Evolutionary conservation across 1,140 invertebrate species (phyloP), one percentile per base, ranked within the genome.

Genomic region (Apis mellifera): DNA sequence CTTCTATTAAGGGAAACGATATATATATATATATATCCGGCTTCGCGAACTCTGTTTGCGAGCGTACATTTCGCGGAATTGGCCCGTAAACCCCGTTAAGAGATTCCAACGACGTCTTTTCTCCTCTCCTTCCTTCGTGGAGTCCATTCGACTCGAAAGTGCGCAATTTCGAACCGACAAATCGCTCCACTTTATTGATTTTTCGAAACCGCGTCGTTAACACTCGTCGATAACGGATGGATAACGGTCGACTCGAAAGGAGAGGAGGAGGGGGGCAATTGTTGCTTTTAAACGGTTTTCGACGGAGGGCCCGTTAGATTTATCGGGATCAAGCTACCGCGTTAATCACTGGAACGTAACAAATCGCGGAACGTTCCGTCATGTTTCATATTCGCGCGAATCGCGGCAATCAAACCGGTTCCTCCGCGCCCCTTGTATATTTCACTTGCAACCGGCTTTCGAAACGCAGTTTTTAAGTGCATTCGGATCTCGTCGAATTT

Each of bases 401-500:
- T n/a, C n/a, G n/a, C n/a, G n/a, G 68, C 55, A 65, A 57, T 74
- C 60, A 15, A 3, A 32, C 2, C 26, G 48, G 21, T 70, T 8
- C 52, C 65, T 55, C 3, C 42, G 1, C 9, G 15, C 19, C 42
- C 15, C 32, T n/a, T 42, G 54, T 65, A n/a, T 42, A 52, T 62
- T 74, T 74, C 78, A 26, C 19, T 81, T 57, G 50, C 17, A 13
- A 23, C 2, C n/a, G n/a, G n/a, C n/a, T n/a, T n/a, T n/a, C n/a
- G n/a, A n/a, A n/a, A n/a, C n/a, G n/a, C n/a, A n/a, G n/a, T n/a
- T n/a, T n/a, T n/a, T n/a, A n/a, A n/a, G n/a, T n/a, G n/a, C n/a
- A n/a, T 75, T 74, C 57, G 60, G 74, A 66, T 74, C 78, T 65
- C 66, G 60, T 66, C 78, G 26, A 48, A 21, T 64, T 80, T 54